These are phyloP conservation scores for Aradus depressus DNA, from an alignment of 2,888 invertebrate genomes.

Conservation along the genomic window DNA sequence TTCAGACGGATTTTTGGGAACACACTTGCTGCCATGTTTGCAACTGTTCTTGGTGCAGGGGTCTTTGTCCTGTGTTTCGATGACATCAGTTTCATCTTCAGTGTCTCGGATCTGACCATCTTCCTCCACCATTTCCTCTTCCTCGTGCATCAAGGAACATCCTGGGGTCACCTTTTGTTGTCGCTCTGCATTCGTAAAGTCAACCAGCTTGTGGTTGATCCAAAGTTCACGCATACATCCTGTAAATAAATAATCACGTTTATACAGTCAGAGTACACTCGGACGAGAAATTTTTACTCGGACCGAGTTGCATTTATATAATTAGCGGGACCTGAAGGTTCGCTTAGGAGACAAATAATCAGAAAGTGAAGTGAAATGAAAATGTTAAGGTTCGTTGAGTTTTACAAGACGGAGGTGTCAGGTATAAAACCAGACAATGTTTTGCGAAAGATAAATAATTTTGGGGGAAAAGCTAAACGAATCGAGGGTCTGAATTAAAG, in stretches of 20 bases:
- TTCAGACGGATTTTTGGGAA: constrained; percentile 54
- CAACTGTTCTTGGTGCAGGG: constrained; percentile 74
- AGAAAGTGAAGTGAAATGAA: too few relatives aligned
- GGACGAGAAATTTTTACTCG: too few relatives aligned
- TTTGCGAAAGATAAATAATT: too few relatives aligned
- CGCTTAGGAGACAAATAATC: too few relatives aligned
- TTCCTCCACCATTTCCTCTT: constrained; percentile 38
- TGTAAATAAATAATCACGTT: constrained; percentile 37
- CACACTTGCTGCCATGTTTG: constrained; percentile 72
- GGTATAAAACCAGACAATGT: too few relatives aligned
- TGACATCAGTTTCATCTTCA: constrained; percentile 37
- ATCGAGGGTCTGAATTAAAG: too few relatives aligned
- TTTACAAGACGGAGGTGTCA: too few relatives aligned
- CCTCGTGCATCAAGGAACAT: constrained; percentile 56
- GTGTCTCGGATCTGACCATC: constrained; percentile 39
- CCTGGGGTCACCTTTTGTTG: constrained; percentile 83
- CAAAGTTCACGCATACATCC: constrained; percentile 90
- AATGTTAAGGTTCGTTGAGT: too few relatives aligned
- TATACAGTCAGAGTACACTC: too few relatives aligned
- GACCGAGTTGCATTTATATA: too few relatives aligned
- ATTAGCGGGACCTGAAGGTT: too few relatives aligned
- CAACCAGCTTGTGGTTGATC: constrained; percentile 89
- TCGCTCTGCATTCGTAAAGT: constrained; percentile 79
- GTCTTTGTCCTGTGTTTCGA: constrained; percentile 45
- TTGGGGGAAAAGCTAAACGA: too few relatives aligned